Conservation (phyloP, 1,140 invertebrate genomes). For the Papilio polytes region DNA sequence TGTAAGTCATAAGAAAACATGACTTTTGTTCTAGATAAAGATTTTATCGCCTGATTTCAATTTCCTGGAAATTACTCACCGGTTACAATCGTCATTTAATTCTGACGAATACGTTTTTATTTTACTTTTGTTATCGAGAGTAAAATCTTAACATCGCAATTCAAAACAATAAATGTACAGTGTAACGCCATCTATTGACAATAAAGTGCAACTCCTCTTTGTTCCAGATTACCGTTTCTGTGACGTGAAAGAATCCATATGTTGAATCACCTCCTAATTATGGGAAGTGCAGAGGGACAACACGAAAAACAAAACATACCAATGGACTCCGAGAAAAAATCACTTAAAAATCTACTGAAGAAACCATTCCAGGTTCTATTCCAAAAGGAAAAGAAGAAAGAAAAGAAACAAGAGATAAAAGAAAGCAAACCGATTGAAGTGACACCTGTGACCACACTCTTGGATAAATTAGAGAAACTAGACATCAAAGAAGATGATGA, state of each 20-base stretch:
- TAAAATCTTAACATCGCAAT: not conserved
- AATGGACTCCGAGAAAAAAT: constrained; percentile 64
- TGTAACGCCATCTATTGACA: not conserved
- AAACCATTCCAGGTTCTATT: constrained; percentile 58
- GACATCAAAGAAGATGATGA: constrained; percentile 59
- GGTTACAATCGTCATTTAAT: too few relatives aligned
- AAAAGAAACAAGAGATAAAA: constrained; percentile 40
- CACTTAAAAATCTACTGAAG: constrained; percentile 55
- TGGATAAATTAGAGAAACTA: constrained; percentile 55
- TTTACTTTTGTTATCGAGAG: not conserved
- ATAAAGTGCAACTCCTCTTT: not conserved
- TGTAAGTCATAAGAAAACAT: too few relatives aligned
- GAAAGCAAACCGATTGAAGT: constrained; percentile 29
- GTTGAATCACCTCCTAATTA: constrained; percentile 45
- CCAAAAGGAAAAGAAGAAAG: constrained; percentile 58
- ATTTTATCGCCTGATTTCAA: too few relatives aligned
- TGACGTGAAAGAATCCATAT: constrained; percentile 23
- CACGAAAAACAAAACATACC: constrained; percentile 48
- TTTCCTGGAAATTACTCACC: too few relatives aligned
- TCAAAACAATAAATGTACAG: not conserved
- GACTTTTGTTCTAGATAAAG: too few relatives aligned
- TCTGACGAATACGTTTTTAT: too few relatives aligned
- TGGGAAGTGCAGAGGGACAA: constrained; percentile 56
- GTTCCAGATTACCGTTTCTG: constrained; percentile 15
- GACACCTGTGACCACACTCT: constrained; percentile 44